Evolutionary conservation across 2,113 vertebrate genomes (phyloP), one percentile per base, ranked within the genome.

Genomic region (Hoplias malabaricus): DNA sequence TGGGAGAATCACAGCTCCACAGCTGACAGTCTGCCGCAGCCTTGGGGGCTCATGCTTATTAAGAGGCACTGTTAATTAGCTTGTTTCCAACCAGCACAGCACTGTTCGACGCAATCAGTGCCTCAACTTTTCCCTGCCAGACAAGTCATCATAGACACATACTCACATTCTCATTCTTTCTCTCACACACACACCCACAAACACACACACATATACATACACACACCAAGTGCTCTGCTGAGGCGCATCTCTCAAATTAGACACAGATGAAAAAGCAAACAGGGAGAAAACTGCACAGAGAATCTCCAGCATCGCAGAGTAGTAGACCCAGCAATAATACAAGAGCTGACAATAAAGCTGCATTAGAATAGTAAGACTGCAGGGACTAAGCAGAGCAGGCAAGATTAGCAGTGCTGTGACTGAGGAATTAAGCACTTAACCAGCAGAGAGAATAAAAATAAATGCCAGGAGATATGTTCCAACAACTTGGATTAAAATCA

Each of bases 11-110:
- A 73, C 62, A 43, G 69, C 42, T 77, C 53, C 62, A 54, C 70
- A 59, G 50, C 70, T 78, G 73, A 69, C 73, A 83, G 77, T 38
- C 53, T 53, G 21, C 65, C 53, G 54, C 48, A 76, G 73, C 75
- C 75, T 50, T 31, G 48, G 34, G n/a, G 73, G 75, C 59, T 73
- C n/a, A 14, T 36, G 73, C 71, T 81, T 80, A 80, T 78, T 81
- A 79, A 79, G 63, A 81, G 69, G 73, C 61, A 61, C 66, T 72
- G 82, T 69, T 81, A 84, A 84, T 84, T 84, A 84, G 73, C 79
- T 72, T 79, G 76, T 69, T 81, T 67, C 69, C 75, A 65, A 68
- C 75, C 48, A 75, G 57, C 50, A 53, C 71, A 56, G 79, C 31
- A 54, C 72, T 76, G 57, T 74, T 72, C 72, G 29, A 27, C 21